These are phyloP conservation scores for Hydropotes inermis DNA, from an alignment of 2,113 vertebrate genomes.

Conservation along the genomic window DNA sequence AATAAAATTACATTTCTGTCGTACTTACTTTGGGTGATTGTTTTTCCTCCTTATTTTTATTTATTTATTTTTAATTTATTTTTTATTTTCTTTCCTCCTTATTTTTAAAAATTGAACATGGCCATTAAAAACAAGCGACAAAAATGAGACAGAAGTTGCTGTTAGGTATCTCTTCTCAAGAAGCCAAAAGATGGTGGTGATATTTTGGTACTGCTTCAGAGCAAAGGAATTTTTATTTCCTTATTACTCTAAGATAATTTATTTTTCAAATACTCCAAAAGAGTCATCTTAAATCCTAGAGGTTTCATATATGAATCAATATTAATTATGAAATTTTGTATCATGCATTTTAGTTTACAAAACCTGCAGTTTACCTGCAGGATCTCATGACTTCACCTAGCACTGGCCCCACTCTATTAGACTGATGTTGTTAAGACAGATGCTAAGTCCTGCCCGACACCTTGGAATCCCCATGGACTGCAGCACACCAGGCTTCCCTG, in stretches of 20 bases:
- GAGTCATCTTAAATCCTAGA: not conserved
- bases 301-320: not conserved
- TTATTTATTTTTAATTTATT: too few species aligned
- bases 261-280: slow-evolving; percentile 20
- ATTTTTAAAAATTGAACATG: slow-evolving; percentile 35
- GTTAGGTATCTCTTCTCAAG: slow-evolving; percentile 14
- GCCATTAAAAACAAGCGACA: not conserved
- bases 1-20: not conserved
- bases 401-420: not conserved
- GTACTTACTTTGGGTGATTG: not conserved
- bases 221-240: not conserved
- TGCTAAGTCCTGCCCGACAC: not conserved
- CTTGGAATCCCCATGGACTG: not conserved
- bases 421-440: not conserved
- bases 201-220: not conserved
- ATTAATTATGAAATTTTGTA: not conserved
- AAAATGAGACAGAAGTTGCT: not conserved
- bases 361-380: not conserved
- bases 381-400: not conserved
- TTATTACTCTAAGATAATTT: slow-evolving; percentile 2
- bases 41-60: not conserved
- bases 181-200: not conserved
- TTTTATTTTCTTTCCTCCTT: not conserved
- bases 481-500: not conserved
- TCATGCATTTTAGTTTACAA: not conserved